A percentile compares a stretch with the other conserved stretches of the same genome.
Conservation (phyloP, 2,888 invertebrate genomes). For the Marronus borbonicus region DNA sequence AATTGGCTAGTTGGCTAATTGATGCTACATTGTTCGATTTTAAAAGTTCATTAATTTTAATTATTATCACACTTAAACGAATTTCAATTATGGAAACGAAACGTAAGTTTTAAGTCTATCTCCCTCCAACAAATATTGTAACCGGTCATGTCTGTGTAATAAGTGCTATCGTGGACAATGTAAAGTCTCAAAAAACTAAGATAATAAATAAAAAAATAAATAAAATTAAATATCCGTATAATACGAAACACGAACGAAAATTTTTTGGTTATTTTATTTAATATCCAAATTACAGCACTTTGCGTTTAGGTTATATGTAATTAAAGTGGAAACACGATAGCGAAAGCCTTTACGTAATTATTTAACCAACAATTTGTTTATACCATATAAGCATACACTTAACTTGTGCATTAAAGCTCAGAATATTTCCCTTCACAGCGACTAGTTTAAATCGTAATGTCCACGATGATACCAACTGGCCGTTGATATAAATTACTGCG, state of each 20-base stretch:
- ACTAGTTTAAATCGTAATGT: not conserved
- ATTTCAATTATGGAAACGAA: slow-evolving; percentile 32
- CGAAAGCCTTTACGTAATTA: no score
- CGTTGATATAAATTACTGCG: slow-evolving; percentile 42
- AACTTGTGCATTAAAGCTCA: no score
- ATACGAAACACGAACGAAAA: no score
- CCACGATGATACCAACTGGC: not conserved
- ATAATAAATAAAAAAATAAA: no score
- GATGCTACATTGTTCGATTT: slow-evolving; percentile 49
- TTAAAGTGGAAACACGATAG: no score
- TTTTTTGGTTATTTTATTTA: no score
- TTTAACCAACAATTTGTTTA: no score
- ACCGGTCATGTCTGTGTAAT: not conserved
- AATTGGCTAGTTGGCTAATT: slow-evolving; percentile 48
- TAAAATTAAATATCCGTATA: no score
- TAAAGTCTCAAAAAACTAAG: not conserved
- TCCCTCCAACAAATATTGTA: not conserved
- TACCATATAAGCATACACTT: no score
- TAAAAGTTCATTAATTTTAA: slow-evolving; percentile 49
- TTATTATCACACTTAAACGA: slow-evolving; percentile 50
- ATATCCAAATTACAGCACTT: no score
- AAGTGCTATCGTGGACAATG: not conserved
- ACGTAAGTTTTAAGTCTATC: not conserved
- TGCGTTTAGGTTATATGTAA: no score
- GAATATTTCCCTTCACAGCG: no score